Percentiles rank a stretch among this genome's conserved stretches.
These are phyloP conservation scores for Euproctis similis DNA, from an alignment of 2,888 invertebrate genomes.

Conservation along the genomic window DNA sequence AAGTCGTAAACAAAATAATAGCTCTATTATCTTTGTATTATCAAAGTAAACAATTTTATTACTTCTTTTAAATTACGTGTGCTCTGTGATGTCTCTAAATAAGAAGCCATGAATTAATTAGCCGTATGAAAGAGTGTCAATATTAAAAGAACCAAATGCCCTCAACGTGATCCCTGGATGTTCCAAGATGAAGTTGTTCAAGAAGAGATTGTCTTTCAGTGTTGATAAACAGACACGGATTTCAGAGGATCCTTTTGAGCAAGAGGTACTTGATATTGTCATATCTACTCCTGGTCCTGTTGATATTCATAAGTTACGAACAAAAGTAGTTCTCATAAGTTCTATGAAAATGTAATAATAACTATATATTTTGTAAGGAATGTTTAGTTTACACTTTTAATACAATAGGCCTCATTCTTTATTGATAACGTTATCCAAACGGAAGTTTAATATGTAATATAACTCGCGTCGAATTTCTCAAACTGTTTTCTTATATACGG, in stretches of 20 bases:
- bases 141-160: constrained; percentile 19
- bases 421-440: constrained; percentile 23
- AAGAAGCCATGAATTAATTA: constrained; percentile 30
- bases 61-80: constrained; percentile 8
- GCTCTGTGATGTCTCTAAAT: constrained; percentile 13
- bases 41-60: constrained; percentile 35
- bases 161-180: constrained; percentile 28
- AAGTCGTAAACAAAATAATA: too few species aligned
- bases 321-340: constrained; percentile 3
- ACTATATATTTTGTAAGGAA: constrained; percentile 3
- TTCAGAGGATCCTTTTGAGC: constrained; percentile 66
- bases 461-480: constrained; percentile 10
- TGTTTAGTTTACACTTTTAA: constrained; percentile 7
- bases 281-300: constrained; percentile 18
- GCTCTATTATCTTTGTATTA: constrained; percentile 35
- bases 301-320: constrained; percentile 11
- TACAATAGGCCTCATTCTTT: constrained; percentile 17
- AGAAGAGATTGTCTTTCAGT: constrained; percentile 68
- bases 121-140: constrained; percentile 33
- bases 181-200: constrained; percentile 68
- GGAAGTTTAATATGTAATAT: constrained; percentile 7
- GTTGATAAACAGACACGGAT: constrained; percentile 69
- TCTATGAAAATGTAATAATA: neutral
- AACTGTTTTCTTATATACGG: constrained; percentile 9
- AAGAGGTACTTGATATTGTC: constrained; percentile 62